A percentile compares a stretch with the other conserved stretches of the same genome.
Evolutionary conservation across 2,888 invertebrate species (phyloP).

Genomic region (Miltochrista miniata): DNA sequence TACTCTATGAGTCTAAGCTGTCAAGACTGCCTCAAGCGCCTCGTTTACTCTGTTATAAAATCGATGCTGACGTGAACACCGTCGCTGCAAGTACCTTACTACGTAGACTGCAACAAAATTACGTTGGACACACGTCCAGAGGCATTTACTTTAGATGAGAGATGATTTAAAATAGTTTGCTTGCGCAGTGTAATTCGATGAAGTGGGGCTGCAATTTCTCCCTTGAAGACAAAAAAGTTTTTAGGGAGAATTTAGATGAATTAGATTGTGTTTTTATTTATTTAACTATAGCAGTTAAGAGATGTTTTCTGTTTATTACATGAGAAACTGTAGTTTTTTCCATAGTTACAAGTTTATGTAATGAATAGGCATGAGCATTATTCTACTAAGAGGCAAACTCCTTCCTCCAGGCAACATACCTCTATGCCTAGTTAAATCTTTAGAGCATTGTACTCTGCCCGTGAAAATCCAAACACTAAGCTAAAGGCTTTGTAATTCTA

Average conservation of each 20-base stretch:
- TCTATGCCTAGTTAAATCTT: not conserved
- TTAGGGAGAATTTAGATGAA: not conserved
- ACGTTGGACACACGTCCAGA: constrained; percentile 8
- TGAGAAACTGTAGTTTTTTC: too few species aligned
- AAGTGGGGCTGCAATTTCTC: not conserved
- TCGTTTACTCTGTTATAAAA: constrained; percentile 20
- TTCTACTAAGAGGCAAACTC: too few species aligned
- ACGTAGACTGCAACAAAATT: constrained; percentile 14
- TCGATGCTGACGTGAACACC: constrained; percentile 26
- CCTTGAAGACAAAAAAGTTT: not conserved
- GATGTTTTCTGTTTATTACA: too few species aligned
- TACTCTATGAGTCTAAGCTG: not conserved
- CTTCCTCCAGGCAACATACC: not conserved
- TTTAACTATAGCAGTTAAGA: too few species aligned
- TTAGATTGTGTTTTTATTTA: too few species aligned
- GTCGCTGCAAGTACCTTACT: constrained; percentile 14
- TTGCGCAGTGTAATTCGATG: not conserved
- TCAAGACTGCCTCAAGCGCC: not conserved
- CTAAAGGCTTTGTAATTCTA: too few species aligned
- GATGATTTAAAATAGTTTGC: constrained; percentile 6
- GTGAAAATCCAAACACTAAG: too few species aligned
- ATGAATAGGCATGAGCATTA: too few species aligned
- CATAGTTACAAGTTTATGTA: too few species aligned
- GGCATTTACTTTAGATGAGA: constrained; percentile 6
- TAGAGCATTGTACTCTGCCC: too few species aligned